phyloP scores from a whole-genome alignment of 2,113 vertebrate genomes.

The Amia ocellicauda region DNA sequence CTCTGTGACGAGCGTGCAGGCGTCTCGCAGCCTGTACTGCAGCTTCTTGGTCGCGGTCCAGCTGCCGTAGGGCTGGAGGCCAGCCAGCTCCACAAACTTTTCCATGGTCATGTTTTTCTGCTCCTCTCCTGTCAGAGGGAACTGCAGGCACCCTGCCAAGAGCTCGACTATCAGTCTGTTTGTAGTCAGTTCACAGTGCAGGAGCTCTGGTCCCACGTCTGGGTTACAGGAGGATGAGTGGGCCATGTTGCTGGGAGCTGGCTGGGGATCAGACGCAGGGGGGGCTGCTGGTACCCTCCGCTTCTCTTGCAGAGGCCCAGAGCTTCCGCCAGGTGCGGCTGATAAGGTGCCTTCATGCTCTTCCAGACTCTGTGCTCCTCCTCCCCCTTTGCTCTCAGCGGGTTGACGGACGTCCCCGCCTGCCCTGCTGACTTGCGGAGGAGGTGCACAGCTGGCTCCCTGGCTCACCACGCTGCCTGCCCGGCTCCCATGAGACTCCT shows the following conservation, averaged over 20 bases:
- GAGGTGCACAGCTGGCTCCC: too few relatives aligned
- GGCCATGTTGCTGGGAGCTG: neutral
- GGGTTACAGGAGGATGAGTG: neutral
- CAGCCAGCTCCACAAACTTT: constrained; percentile 23
- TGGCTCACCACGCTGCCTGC: neutral
- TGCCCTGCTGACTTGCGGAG: neutral
- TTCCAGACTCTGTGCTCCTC: neutral
- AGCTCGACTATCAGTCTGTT: constrained; percentile 26
- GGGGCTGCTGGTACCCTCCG: neutral
- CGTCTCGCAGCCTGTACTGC: constrained; percentile 26
- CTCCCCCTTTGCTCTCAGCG: neutral
- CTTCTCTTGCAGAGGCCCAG: neutral
- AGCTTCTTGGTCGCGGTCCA: constrained; percentile 18
- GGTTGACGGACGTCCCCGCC: too few relatives aligned
- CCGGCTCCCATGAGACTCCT: neutral
- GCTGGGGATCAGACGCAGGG: neutral
- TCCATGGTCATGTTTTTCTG: constrained; percentile 5
- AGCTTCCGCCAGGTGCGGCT: neutral
- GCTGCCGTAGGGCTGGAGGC: constrained; percentile 35
- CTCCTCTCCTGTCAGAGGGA: constrained; percentile 15
- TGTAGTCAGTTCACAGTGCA: constrained; percentile 29
- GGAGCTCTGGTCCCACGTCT: neutral
- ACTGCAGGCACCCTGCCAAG: constrained; percentile 27
- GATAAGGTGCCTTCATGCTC: neutral
- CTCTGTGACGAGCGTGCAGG: constrained; percentile 28